Percentiles rank a stretch among this genome's conserved stretches.
These are phyloP conservation scores for Antennarius striatus DNA, from an alignment of 2,113 vertebrate species.

Conservation along the genomic window DNA sequence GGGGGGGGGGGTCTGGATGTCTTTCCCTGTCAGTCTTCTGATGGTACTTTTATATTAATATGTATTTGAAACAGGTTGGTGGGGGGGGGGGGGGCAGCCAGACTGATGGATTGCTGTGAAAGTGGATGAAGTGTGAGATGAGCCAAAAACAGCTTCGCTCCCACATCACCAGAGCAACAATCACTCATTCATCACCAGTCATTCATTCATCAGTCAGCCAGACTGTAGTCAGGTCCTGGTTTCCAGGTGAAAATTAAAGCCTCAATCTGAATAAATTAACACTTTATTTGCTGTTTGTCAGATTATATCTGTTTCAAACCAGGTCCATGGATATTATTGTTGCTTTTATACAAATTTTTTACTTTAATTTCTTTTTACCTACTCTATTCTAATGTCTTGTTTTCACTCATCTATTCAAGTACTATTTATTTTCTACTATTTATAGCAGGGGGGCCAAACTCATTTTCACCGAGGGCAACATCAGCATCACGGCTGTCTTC, in stretches of 20 bases:
- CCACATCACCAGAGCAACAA: not conserved
- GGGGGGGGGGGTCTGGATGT: conserved; percentile 7
- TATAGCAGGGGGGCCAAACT: too few relatives aligned
- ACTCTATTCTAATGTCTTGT: too few relatives aligned
- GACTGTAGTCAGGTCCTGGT: conserved; percentile 1
- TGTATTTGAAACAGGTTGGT: conserved; percentile 14
- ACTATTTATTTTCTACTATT: too few relatives aligned
- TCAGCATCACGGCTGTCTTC: too few relatives aligned
- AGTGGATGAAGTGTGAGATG: conserved; percentile 33
- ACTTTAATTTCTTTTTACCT: too few relatives aligned
- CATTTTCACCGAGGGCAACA: too few relatives aligned
- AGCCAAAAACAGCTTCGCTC: not conserved
- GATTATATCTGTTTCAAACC: not conserved
- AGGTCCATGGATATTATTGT: not conserved
- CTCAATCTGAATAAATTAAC: conserved; percentile 42
- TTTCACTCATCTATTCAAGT: too few relatives aligned
- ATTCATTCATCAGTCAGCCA: conserved; percentile 27
- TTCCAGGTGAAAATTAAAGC: conserved; percentile 65
- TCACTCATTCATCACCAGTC: conserved; percentile 26
- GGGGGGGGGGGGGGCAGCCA: conserved; percentile 24
- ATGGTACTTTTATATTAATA: not conserved
- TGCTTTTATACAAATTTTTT: too few relatives aligned
- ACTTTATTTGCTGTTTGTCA: conserved; percentile 8
- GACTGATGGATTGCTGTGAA: conserved; percentile 47
- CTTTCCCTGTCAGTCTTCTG: too few relatives aligned